Conservation (phyloP, 2,888 invertebrate genomes). For the Luperina nickerlii region DNA sequence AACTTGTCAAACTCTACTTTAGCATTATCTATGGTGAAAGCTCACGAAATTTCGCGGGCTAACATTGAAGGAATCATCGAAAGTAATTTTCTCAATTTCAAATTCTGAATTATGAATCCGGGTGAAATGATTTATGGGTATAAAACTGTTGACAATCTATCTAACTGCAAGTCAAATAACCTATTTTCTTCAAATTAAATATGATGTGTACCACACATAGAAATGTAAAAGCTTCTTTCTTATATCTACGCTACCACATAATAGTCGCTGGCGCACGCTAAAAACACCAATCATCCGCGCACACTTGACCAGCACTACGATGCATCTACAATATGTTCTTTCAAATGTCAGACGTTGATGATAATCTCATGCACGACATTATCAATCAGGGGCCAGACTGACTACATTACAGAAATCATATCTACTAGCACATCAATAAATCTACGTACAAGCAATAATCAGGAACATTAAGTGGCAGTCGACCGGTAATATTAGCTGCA, state of each 20-base stretch:
- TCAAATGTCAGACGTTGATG: slow-evolving; percentile 62
- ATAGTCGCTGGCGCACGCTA: slow-evolving; percentile 39
- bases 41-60: too few relatives aligned
- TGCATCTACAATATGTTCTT: slow-evolving; percentile 36
- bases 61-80: too few relatives aligned
- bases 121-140: not conserved
- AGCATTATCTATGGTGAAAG: too few relatives aligned
- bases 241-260: not conserved
- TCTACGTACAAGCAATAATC: slow-evolving; percentile 52
- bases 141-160: not conserved
- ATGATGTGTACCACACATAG: slow-evolving; percentile 1
- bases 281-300: slow-evolving; percentile 55
- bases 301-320: slow-evolving; percentile 30
- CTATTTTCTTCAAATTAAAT: slow-evolving; percentile 21
- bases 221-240: too few relatives aligned
- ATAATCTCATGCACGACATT: slow-evolving; percentile 63
- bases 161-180: slow-evolving; percentile 13
- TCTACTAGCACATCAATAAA: slow-evolving; percentile 47
- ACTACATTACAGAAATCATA: slow-evolving; percentile 63
- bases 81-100: too few relatives aligned
- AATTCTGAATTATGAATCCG: too few relatives aligned
- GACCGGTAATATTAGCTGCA: slow-evolving; percentile 33
- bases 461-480: slow-evolving; percentile 53
- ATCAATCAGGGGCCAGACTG: slow-evolving; percentile 64
- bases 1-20: too few relatives aligned